Percentiles rank a stretch among this genome's conserved stretches.
Conservation (phyloP, 2,113 vertebrate genomes). For the Sminthopsis crassicaudata region DNA sequence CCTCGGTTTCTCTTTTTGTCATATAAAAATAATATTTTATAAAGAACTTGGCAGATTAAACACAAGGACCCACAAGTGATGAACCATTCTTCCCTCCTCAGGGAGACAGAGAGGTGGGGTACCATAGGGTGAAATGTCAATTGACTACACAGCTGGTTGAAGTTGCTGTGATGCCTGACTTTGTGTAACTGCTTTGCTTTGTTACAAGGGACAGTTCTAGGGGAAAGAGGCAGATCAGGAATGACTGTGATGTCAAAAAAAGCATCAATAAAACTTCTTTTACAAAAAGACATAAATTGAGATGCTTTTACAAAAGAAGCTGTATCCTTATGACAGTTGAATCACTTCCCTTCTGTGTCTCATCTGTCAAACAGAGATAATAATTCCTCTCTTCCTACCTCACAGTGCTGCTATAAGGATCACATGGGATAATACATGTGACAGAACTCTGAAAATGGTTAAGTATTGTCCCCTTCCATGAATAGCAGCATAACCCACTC, state of each 20-base stretch:
- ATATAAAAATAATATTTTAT: background rate
- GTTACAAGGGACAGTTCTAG: background rate
- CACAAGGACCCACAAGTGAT: background rate
- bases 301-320: conserved; percentile 36
- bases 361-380: conserved; percentile 3
- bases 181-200: background rate
- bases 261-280: background rate
- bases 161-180: background rate
- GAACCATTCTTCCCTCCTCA: background rate
- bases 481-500: background rate
- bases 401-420: background rate
- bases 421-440: background rate
- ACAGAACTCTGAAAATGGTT: background rate
- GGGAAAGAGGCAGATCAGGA: background rate
- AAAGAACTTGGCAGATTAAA: background rate
- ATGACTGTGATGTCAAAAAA: background rate
- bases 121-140: background rate
- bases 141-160: background rate
- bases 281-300: background rate
- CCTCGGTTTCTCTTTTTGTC: background rate
- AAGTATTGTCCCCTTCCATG: background rate
- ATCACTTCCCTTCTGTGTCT: background rate
- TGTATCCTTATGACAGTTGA: conserved; percentile 17
- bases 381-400: conserved; percentile 8
- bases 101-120: background rate